phyloP scores from a whole-genome alignment of 2,797 vertebrate genomes.

The Tokudaia tokunoshimensis region DNA sequence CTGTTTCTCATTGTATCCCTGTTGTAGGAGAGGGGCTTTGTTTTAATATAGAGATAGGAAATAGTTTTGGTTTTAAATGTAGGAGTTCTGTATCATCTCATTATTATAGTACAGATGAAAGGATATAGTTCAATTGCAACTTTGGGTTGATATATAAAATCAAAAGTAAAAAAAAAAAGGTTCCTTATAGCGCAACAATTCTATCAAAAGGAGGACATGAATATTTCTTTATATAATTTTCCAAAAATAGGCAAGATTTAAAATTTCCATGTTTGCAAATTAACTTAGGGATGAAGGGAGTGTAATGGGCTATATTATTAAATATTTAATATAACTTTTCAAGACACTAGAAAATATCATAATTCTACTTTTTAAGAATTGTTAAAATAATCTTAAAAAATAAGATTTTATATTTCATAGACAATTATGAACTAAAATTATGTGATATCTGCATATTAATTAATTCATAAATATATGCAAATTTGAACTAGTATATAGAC shows the following conservation, averaged over 20 bases:
- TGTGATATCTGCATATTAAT: no score
- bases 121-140: background rate
- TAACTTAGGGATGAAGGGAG: background rate
- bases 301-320: background rate
- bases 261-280: background rate
- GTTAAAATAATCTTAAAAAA: background rate
- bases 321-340: background rate
- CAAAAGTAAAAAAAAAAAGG: background rate
- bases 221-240: constrained; percentile 10
- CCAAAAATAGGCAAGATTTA: background rate
- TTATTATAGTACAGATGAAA: background rate
- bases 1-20: background rate
- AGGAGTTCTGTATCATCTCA: background rate
- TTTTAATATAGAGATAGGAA: background rate
- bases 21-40: background rate
- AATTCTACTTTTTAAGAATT: background rate
- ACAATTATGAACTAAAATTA: background rate
- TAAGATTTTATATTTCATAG: background rate
- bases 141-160: background rate
- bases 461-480: background rate
- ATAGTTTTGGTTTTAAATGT: background rate
- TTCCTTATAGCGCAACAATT: background rate
- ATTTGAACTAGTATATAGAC: background rate
- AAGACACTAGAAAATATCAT: background rate
- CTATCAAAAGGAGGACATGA: background rate